Base-by-base conservation (phyloP, 2,113 vertebrate species). In the Thunnus thynnus region DNA sequence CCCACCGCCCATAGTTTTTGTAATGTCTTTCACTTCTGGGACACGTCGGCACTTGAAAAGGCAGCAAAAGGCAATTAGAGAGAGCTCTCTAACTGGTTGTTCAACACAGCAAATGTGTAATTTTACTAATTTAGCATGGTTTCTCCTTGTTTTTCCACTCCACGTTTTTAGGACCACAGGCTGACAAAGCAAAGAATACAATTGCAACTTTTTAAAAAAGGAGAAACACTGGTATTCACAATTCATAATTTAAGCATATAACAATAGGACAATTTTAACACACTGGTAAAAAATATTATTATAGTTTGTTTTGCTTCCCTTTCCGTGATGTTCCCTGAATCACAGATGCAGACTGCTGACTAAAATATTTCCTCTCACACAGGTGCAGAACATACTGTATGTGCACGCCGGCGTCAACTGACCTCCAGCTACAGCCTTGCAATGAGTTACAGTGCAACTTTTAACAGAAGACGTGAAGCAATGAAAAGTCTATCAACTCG, bases 401-500 rank as follows among this genome's bases (percentile, higher is more conserved):
- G 22, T 41, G 36, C 9, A 56, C 0, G 22, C 48, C 50, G 41
- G 44, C 10, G 3, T 36, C 18, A 61, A 6, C 47, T 22, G 75
- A 27, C 3, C 0, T 13, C 30, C 63, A 36, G 16, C 48, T 69
- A 5, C 3, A 65, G 44, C 13, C n/a, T 55, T 32, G 18, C 1
- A 2, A 22, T 0, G n/a, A 56, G 41, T 57, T 60, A 4, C 5
- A 55, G 18, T n/a, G 52, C 5, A 18, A 80, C 27, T 62, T 68
- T 51, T 25, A 17, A 32, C 36, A 62, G 22, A 25, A 54, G 64
- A 82, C 1, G 0, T 0, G 8, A 51, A 64, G 64, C 58, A 56
- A 67, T 14, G 18, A 58, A 86, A 71, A 60, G 47, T 62, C 44
- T 12, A 36, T 73, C 52, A 52, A 69, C 27, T 63, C 51, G 14